phyloP scores from a whole-genome alignment of 2,888 invertebrate genomes.

The Seira musarum region DNA sequence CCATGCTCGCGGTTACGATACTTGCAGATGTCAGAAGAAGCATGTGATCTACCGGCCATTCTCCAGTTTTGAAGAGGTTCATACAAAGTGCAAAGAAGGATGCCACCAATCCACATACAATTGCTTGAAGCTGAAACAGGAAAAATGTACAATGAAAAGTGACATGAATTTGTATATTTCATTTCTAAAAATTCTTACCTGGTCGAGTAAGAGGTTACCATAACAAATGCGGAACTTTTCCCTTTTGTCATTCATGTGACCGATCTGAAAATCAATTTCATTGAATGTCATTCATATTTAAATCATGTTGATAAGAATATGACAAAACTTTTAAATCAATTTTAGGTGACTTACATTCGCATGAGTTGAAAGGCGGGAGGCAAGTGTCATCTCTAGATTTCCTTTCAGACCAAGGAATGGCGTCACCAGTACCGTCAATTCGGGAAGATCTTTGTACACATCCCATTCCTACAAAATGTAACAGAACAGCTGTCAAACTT shows the following conservation, averaged over 20 bases:
- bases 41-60: slow-evolving; percentile 79
- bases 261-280: too few species aligned
- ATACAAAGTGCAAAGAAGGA: slow-evolving; percentile 81
- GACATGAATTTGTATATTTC: too few species aligned
- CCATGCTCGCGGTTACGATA: slow-evolving; percentile 83
- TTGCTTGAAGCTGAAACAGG: slow-evolving; percentile 79
- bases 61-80: slow-evolving; percentile 81
- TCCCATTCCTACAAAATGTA: slow-evolving; percentile 78
- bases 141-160: too few species aligned
- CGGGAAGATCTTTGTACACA: slow-evolving; percentile 80
- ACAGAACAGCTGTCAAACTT: too few species aligned
- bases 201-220: slow-evolving; percentile 83
- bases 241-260: slow-evolving; percentile 81
- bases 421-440: slow-evolving; percentile 85
- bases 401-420: slow-evolving; percentile 93
- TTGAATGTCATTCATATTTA: too few species aligned
- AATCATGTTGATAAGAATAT: too few species aligned
- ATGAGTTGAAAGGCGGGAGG: slow-evolving; percentile 91
- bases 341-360: too few species aligned
- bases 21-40: slow-evolving; percentile 83
- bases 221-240: slow-evolving; percentile 80
- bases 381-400: slow-evolving; percentile 91
- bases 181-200: too few species aligned
- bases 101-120: slow-evolving; percentile 82
- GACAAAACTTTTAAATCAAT: too few species aligned